These are phyloP conservation scores for Indicator maculatus DNA, from an alignment of 2,113 vertebrate species.

Conservation along the genomic window DNA sequence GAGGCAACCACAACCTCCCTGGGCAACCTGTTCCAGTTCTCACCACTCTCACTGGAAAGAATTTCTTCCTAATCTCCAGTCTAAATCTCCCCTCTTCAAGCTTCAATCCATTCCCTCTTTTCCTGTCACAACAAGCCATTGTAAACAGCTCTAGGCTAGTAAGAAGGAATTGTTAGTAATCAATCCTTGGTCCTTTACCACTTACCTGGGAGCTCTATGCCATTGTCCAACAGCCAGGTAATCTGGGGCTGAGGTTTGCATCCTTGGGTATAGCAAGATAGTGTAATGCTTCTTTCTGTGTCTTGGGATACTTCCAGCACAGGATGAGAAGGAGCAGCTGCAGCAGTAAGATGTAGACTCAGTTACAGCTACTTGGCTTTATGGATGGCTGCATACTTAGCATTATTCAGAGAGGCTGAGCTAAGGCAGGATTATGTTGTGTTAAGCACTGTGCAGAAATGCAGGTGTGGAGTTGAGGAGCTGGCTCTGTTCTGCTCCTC, in stretches of 20 bases:
- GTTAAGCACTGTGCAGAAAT: neutral
- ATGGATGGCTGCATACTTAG: neutral
- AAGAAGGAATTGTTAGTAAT: neutral
- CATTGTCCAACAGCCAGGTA: slow-evolving; percentile 65
- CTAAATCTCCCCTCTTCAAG: too few relatives aligned
- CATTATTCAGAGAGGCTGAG: neutral
- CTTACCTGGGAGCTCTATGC: slow-evolving; percentile 70
- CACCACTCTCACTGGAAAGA: too few relatives aligned
- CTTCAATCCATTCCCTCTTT: too few relatives aligned
- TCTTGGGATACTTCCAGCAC: slow-evolving; percentile 38
- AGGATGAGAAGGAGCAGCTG: slow-evolving; percentile 71
- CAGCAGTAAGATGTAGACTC: neutral
- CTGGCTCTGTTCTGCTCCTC: neutral
- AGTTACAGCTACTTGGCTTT: fast-evolving
- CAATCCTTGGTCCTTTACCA: fast-evolving
- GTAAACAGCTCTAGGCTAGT: too few relatives aligned
- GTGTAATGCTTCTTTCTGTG: neutral
- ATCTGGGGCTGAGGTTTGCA: slow-evolving; percentile 70
- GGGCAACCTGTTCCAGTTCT: too few relatives aligned
- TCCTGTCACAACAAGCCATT: too few relatives aligned
- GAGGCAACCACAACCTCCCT: too few relatives aligned
- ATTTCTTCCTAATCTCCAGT: too few relatives aligned
- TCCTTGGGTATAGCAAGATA: slow-evolving; percentile 64
- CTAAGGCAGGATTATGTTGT: neutral
- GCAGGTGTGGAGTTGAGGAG: neutral